A percentile compares a stretch with the other conserved stretches of the same genome.
These are phyloP conservation scores for Phaedon cochleariae DNA, from an alignment of 2,888 invertebrate species.

Conservation along the genomic window DNA sequence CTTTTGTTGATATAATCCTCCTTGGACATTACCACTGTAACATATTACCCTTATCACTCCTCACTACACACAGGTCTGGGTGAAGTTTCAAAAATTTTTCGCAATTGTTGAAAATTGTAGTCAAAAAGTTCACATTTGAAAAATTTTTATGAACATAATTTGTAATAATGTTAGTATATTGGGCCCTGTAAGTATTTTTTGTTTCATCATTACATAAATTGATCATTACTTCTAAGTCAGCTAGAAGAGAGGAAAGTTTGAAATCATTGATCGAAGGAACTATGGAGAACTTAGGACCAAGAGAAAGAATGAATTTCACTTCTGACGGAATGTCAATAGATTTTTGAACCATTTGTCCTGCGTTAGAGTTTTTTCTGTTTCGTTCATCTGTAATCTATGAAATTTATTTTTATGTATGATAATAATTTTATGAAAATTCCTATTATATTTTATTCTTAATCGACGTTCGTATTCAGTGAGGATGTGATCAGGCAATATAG, in stretches of 20 bases:
- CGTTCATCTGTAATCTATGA: constrained; percentile 1
- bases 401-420: constrained; percentile 9
- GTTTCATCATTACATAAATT: background rate
- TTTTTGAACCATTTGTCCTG: constrained; percentile 28
- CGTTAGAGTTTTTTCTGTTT: background rate
- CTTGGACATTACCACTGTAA: constrained; percentile 24
- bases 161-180: constrained; percentile 15
- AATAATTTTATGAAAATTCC: constrained; percentile 15
- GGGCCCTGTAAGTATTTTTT: constrained; percentile 11
- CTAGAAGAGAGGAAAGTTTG: constrained; percentile 10
- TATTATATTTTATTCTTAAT: constrained; percentile 16
- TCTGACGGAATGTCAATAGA: constrained; percentile 26
- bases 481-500: background rate
- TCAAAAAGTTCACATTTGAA: background rate
- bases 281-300: constrained; percentile 30
- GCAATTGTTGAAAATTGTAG: constrained; percentile 4
- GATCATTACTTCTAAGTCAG: constrained; percentile 27
- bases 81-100: constrained; percentile 23
- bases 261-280: constrained; percentile 2
- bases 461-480: constrained; percentile 1
- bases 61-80: constrained; percentile 14
- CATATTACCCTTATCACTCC: constrained; percentile 25
- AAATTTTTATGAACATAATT: constrained; percentile 14
- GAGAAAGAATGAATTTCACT: constrained; percentile 20
- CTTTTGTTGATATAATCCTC: constrained; percentile 20